Percentiles rank a stretch among this genome's conserved stretches.
These are phyloP conservation scores for Grantiella picta DNA, from an alignment of 2,113 vertebrate genomes.

Conservation along the genomic window DNA sequence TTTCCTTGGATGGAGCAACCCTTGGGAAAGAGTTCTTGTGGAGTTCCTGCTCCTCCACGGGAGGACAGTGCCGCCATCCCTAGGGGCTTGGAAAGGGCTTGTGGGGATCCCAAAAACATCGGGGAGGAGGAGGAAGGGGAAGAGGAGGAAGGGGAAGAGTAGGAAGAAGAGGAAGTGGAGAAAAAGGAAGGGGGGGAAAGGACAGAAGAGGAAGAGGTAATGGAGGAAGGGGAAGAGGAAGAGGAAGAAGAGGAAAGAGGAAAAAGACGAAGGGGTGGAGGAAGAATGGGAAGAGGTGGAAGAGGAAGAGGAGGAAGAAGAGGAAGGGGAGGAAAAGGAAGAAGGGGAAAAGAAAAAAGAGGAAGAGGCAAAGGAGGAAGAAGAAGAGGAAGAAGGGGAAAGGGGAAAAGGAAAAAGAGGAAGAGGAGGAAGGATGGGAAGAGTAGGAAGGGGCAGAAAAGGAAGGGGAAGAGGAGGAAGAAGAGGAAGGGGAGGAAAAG, in stretches of 20 bases:
- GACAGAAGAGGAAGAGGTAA: neutral
- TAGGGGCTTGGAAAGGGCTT: neutral
- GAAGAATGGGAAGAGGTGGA: neutral
- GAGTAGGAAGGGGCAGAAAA: neutral
- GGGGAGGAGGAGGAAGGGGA: neutral
- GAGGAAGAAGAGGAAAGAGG: too few relatives aligned
- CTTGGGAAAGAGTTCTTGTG: neutral
- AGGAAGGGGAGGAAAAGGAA: too few relatives aligned
- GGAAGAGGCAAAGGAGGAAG: neutral
- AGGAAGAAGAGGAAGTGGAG: too few relatives aligned
- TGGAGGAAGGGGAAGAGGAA: too few relatives aligned
- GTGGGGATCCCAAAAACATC: neutral
- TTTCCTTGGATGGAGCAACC: neutral
- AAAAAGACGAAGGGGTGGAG: fast-evolving
- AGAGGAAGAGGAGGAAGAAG: too few relatives aligned
- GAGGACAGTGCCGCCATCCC: neutral
- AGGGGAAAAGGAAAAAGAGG: too few relatives aligned
- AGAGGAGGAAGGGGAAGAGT: neutral
- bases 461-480: neutral
- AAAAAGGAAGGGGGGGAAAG: too few relatives aligned
- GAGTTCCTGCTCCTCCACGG: neutral
- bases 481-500: too few relatives aligned
- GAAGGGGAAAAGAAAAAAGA: too few relatives aligned
- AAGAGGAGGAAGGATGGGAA: neutral
- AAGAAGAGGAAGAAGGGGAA: fast-evolving